These are phyloP conservation scores for Carlito syrichta DNA, from an alignment of 2,113 vertebrate genomes.

Conservation along the genomic window DNA sequence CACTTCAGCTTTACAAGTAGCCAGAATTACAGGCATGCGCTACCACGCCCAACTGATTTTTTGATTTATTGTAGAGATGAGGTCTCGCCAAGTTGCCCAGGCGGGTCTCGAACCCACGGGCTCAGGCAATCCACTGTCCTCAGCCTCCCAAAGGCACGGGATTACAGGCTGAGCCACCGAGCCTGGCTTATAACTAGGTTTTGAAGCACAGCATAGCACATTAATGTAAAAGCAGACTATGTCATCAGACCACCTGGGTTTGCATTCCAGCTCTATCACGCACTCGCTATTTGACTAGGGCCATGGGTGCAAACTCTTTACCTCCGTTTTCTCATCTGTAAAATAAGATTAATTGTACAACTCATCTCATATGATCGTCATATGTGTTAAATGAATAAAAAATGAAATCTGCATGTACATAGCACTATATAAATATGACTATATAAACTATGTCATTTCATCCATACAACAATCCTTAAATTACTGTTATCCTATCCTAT, in stretches of 20 bases:
- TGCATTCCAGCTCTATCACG: neutral
- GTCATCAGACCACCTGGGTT: neutral
- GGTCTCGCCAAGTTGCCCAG: too few species aligned
- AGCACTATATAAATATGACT: neutral
- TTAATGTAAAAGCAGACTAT: neutral
- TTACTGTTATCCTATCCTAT: neutral
- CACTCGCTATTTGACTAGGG: neutral
- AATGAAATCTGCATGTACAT: neutral
- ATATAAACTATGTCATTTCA: neutral
- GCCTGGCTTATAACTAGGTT: neutral
- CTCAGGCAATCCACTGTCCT: too few species aligned
- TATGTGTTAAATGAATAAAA: neutral
- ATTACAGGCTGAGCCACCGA: too few species aligned
- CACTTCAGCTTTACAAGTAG: too few species aligned
- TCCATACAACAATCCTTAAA: rapidly evolving
- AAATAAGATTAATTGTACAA: neutral
- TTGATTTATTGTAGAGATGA: too few species aligned
- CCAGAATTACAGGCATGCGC: too few species aligned
- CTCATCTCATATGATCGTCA: neutral
- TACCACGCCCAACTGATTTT: too few species aligned
- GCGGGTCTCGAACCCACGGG: too few species aligned
- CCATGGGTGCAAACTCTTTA: neutral
- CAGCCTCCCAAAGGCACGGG: too few species aligned
- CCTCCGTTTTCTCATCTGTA: neutral
- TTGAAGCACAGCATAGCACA: neutral